Conservation (phyloP, 1,140 invertebrate species). For the Coptotermes formosanus region DNA sequence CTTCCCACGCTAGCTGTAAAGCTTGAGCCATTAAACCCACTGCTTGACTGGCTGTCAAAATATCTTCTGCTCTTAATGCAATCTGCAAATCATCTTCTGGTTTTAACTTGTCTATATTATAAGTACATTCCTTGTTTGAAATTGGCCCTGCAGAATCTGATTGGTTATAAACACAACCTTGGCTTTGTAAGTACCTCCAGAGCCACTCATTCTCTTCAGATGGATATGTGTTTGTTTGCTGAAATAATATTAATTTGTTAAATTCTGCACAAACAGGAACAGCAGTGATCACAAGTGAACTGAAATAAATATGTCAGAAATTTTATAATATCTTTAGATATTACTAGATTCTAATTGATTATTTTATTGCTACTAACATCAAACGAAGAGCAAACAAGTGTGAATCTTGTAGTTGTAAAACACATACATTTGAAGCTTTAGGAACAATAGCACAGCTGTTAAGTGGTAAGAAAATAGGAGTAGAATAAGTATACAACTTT, state of each 20-base stretch:
- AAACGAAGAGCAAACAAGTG: no score
- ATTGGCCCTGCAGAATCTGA: background rate
- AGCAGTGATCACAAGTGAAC: no score
- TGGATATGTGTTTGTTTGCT: background rate
- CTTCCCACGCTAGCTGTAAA: background rate
- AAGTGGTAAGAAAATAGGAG: no score
- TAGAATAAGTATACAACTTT: no score
- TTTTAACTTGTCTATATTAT: background rate
- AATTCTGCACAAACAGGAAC: no score
- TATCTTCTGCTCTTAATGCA: background rate
- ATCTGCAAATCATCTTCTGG: background rate
- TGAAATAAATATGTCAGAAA: no score
- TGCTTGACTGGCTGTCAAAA: background rate
- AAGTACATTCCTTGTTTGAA: background rate
- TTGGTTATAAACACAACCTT: background rate
- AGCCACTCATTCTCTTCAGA: slow-evolving; percentile 11
- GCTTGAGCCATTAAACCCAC: background rate
- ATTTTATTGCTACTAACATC: no score
- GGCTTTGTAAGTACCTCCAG: background rate
- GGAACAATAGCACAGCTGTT: no score
- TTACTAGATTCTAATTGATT: no score
- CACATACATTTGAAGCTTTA: no score
- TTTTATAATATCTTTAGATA: no score
- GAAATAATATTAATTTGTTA: background rate
- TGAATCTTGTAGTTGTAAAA: no score